Conservation (phyloP, 2,113 vertebrate genomes). For the Tragelaphus buxtoni region DNA sequence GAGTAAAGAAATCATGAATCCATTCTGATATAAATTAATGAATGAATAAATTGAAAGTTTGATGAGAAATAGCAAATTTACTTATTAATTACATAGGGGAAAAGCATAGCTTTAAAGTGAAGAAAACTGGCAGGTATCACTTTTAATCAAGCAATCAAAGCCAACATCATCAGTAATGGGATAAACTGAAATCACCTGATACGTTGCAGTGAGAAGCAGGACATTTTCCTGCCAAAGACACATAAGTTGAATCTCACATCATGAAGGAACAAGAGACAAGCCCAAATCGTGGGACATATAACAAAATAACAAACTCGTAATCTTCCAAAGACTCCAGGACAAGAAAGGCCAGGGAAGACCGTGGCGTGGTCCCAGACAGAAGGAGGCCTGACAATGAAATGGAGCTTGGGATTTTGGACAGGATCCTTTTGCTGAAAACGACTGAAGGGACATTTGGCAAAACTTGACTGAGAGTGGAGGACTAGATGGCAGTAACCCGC, state of each 20-base stretch:
- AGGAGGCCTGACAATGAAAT: rapidly evolving
- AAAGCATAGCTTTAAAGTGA: neutral
- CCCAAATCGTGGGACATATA: neutral
- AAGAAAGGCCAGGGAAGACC: neutral
- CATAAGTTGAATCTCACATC: neutral
- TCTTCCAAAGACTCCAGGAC: neutral
- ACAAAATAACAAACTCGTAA: neutral
- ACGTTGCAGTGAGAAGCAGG: neutral
- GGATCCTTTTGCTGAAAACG: neutral
- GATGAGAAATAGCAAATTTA: neutral
- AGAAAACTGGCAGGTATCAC: neutral
- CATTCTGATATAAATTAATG: neutral
- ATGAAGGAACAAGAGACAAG: neutral
- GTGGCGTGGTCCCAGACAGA: neutral
- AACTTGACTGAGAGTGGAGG: neutral
- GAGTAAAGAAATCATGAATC: neutral
- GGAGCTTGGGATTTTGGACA: neutral
- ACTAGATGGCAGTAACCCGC: neutral
- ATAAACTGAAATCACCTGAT: slow-evolving; percentile 5
- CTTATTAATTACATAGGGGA: slow-evolving; percentile 22
- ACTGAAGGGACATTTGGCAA: neutral
- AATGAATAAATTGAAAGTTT: slow-evolving; percentile 11
- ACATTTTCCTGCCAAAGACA: slow-evolving; percentile 31
- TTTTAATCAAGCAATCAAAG: slow-evolving; percentile 49
- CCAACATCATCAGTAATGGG: neutral